Percentiles rank a stretch among this genome's conserved stretches.
Evolutionary conservation across 2,113 vertebrate genomes (phyloP).

Genomic region (Sminthopsis crassicaudata): DNA sequence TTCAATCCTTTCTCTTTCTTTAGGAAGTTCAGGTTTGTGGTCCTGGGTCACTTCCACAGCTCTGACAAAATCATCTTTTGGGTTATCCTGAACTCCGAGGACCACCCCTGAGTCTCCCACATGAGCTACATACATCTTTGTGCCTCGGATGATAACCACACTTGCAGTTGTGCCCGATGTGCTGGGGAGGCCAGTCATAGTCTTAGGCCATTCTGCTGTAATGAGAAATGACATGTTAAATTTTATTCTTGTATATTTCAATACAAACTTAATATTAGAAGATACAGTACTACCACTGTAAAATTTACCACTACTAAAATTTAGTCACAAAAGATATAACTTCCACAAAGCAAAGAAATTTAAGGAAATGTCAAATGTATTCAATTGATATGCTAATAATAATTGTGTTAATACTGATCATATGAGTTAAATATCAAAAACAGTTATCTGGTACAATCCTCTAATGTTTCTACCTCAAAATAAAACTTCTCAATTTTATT

Average conservation of each 20-base stretch:
- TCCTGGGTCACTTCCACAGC: constrained; percentile 98
- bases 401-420: constrained; percentile 22
- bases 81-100: constrained; percentile 93
- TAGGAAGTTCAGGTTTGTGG: constrained; percentile 97
- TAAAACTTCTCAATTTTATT: constrained; percentile 23
- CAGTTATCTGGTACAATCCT: constrained; percentile 26
- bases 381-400: neutral
- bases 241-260: constrained; percentile 42
- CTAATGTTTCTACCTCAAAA: constrained; percentile 24
- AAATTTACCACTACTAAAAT: constrained; percentile 10
- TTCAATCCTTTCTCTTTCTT: constrained; percentile 96
- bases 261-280: constrained; percentile 19
- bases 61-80: constrained; percentile 90
- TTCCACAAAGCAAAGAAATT: constrained; percentile 26
- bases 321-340: constrained; percentile 19
- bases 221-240: constrained; percentile 26
- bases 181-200: constrained; percentile 96
- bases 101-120: constrained; percentile 98
- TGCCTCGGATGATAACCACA: constrained; percentile 94
- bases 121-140: constrained; percentile 96
- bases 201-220: constrained; percentile 98
- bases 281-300: neutral
- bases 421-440: constrained; percentile 40
- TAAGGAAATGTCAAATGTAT: constrained; percentile 51
- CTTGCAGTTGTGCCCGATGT: constrained; percentile 98